phyloP scores from a whole-genome alignment of 2,113 vertebrate species.

The Dromiciops gliroides region DNA sequence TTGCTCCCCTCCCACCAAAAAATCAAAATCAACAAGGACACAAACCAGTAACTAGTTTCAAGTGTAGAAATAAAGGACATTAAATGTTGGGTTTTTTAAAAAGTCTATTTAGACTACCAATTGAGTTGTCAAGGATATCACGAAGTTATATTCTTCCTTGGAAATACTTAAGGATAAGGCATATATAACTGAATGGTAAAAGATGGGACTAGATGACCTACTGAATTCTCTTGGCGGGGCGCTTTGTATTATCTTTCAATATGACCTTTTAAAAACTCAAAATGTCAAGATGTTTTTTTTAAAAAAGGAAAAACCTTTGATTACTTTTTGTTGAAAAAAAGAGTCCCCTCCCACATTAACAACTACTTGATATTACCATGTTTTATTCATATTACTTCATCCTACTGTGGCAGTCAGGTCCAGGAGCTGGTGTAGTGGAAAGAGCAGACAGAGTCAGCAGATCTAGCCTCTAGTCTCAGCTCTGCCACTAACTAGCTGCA shows the following conservation, averaged over 20 bases:
- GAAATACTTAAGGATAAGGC: background rate
- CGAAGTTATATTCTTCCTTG: background rate
- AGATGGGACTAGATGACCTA: slow-evolving; percentile 2
- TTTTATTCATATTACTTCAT: slow-evolving; percentile 25
- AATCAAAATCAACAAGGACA: background rate
- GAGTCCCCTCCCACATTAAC: background rate
- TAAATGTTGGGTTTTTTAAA: background rate
- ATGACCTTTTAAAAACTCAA: slow-evolving; percentile 38
- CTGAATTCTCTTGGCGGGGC: background rate
- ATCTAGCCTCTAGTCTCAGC: background rate
- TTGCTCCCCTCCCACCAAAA: background rate
- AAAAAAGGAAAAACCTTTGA: background rate
- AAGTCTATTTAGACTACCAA: background rate
- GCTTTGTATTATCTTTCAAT: slow-evolving; percentile 5
- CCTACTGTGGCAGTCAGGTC: slow-evolving; percentile 8
- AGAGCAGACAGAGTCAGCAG: background rate
- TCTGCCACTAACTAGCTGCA: slow-evolving; percentile 1
- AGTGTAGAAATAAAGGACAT: background rate
- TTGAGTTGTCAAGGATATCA: background rate
- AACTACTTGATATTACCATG: slow-evolving; percentile 31
- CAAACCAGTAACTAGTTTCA: background rate
- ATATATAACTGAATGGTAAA: background rate
- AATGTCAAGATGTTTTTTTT: background rate
- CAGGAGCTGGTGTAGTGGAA: slow-evolving; percentile 33
- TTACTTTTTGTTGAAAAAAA: background rate